Percentiles rank a stretch among this genome's conserved stretches.
Conservation (phyloP, 2,797 vertebrate genomes). For the Luscinia luscinia region DNA sequence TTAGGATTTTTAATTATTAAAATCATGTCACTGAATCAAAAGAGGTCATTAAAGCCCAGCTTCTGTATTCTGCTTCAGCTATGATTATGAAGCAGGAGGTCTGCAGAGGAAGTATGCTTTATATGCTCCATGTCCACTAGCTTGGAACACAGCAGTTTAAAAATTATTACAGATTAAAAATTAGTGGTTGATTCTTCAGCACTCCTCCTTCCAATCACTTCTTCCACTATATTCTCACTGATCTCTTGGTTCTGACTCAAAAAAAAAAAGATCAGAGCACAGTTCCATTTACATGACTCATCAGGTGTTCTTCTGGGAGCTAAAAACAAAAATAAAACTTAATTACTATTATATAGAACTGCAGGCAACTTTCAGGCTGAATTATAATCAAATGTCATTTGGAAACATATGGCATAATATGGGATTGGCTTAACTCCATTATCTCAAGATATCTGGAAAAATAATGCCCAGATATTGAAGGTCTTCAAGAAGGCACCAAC, state of each 20-base stretch:
- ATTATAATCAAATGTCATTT: constrained; percentile 27
- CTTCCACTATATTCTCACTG: constrained; percentile 7
- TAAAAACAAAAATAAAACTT: constrained; percentile 57
- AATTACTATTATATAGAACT: constrained; percentile 37
- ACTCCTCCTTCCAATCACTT: constrained; percentile 28
- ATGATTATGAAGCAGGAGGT: neutral
- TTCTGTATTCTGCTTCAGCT: constrained; percentile 21
- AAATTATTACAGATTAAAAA: constrained; percentile 23
- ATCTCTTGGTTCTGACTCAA: constrained; percentile 15
- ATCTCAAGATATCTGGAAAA: neutral
- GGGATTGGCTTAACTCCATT: neutral
- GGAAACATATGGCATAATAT: constrained; percentile 3
- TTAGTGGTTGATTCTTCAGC: neutral
- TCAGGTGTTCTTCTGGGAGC: constrained; percentile 63
- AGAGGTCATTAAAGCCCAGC: constrained; percentile 27
- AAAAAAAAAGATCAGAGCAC: neutral
- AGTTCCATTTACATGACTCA: constrained; percentile 42
- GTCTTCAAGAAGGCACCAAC: constrained; percentile 4
- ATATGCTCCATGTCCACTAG: neutral
- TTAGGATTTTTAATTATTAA: constrained; percentile 49
- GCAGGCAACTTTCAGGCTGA: constrained; percentile 35
- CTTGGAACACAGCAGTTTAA: neutral
- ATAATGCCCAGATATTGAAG: constrained; percentile 19
- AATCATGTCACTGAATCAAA: constrained; percentile 33
- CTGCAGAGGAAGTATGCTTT: neutral